A percentile compares a stretch with the other conserved stretches of the same genome.
phyloP scores from a whole-genome alignment of 35 echinoderm and acorn worm species.

The Apostichopus californicus region DNA sequence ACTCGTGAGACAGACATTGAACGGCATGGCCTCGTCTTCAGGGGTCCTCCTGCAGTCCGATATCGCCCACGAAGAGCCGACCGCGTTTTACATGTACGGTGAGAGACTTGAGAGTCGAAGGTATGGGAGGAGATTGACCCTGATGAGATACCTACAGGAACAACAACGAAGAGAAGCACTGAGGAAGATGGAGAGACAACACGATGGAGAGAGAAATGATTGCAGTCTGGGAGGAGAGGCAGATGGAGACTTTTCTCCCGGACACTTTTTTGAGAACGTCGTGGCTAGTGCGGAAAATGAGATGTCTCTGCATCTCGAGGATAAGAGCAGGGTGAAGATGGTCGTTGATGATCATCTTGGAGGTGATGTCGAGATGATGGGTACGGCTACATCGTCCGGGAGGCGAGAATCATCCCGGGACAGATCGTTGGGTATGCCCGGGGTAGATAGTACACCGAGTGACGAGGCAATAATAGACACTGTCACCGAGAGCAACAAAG shows the following conservation, averaged over 20 bases:
- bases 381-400: too few species aligned
- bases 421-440: too few species aligned
- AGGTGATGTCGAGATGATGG: too few species aligned
- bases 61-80: not conserved
- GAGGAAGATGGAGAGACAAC: not conserved
- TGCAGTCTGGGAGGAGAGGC: not conserved
- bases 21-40: conserved; percentile 54
- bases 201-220: not conserved
- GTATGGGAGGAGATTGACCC: conserved; percentile 70
- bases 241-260: conserved; percentile 42
- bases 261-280: conserved; percentile 74
- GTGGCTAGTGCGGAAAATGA: conserved; percentile 58
- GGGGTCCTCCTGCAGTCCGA: conserved; percentile 51
- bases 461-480: not conserved
- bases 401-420: too few species aligned
- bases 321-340: not conserved
- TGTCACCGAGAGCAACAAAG: not conserved
- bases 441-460: not conserved
- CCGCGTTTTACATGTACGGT: conserved; percentile 84
- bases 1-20: conserved; percentile 56
- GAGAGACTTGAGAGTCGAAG: conserved; percentile 74
- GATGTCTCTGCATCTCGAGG: not conserved
- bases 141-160: conserved; percentile 75
- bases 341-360: too few species aligned
- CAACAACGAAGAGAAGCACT: conserved; percentile 20